Percentiles rank a stretch among this genome's conserved stretches.
Evolutionary conservation across 2,113 vertebrate species (phyloP).

Genomic region (Solea senegalensis): DNA sequence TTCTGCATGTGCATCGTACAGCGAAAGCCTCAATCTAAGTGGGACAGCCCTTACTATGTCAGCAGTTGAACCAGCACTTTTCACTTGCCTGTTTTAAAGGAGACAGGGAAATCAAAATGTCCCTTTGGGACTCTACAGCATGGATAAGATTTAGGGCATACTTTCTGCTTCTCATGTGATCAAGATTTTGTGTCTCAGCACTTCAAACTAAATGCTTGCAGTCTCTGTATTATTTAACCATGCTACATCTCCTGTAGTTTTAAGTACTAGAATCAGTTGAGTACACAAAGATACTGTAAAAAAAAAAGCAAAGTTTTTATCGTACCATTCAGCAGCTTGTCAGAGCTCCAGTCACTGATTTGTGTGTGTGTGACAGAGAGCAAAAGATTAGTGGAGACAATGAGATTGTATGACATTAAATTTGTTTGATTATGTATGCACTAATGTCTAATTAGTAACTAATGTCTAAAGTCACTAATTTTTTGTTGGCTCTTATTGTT

Average conservation of each 20-base stretch:
- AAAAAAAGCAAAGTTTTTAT: background rate
- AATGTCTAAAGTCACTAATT: too few relatives aligned
- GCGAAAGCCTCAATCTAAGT: background rate
- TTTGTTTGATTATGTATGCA: conserved; percentile 2
- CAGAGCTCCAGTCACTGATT: background rate
- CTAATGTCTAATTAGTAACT: background rate
- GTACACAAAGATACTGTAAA: background rate
- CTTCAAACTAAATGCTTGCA: background rate
- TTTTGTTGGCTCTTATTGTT: conserved; percentile 29
- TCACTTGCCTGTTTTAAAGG: background rate
- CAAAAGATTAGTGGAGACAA: too few relatives aligned
- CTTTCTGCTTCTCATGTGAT: conserved; percentile 7
- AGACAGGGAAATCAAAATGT: background rate
- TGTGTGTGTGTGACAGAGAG: background rate
- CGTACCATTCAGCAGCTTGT: background rate
- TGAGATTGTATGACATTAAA: background rate
- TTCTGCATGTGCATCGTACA: background rate
- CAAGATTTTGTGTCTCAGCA: background rate
- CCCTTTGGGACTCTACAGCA: background rate
- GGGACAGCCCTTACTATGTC: background rate
- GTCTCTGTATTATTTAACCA: conserved; percentile 8
- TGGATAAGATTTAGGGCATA: background rate
- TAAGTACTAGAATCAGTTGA: background rate
- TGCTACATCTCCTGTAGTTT: background rate
- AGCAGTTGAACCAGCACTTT: conserved; percentile 6